phyloP scores from a whole-genome alignment of 2,888 invertebrate genomes.

The Dasysyrphus tricinctus region DNA sequence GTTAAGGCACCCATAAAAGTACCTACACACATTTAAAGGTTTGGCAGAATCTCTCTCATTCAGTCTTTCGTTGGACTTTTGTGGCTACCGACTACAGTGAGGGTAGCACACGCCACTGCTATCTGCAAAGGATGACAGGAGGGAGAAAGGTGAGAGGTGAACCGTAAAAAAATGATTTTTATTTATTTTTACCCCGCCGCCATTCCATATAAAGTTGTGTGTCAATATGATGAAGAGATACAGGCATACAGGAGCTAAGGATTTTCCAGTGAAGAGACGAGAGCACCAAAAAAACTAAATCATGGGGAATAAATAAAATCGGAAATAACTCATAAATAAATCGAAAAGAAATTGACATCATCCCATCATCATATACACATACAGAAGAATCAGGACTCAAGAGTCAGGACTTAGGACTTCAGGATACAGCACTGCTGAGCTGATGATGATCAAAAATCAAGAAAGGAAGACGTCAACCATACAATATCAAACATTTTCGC shows the following conservation, averaged over 20 bases:
- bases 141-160: slow-evolving; percentile 37
- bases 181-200: slow-evolving; percentile 48
- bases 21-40: slow-evolving; percentile 16
- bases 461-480: not conserved
- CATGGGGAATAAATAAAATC: slow-evolving; percentile 77
- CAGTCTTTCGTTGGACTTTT: slow-evolving; percentile 41
- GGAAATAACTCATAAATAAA: slow-evolving; percentile 79
- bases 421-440: not conserved
- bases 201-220: slow-evolving; percentile 33
- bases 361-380: slow-evolving; percentile 39
- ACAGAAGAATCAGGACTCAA: slow-evolving; percentile 5
- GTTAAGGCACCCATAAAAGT: slow-evolving; percentile 33
- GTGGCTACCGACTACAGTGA: not conserved
- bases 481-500: not conserved
- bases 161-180: slow-evolving; percentile 64
- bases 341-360: slow-evolving; percentile 77
- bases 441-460: not conserved
- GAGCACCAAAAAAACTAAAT: slow-evolving; percentile 57
- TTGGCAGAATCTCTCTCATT: slow-evolving; percentile 34
- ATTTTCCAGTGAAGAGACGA: slow-evolving; percentile 39
- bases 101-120: not conserved
- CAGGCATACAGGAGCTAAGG: not conserved
- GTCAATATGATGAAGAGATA: slow-evolving; percentile 33
- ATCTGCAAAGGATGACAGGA: not conserved
- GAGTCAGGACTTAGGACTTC: not conserved